A percentile compares a stretch with the other conserved stretches of the same genome.
These are phyloP conservation scores for Periophthalmus magnuspinnatus DNA, from an alignment of 2,797 vertebrate genomes.

Conservation along the genomic window DNA sequence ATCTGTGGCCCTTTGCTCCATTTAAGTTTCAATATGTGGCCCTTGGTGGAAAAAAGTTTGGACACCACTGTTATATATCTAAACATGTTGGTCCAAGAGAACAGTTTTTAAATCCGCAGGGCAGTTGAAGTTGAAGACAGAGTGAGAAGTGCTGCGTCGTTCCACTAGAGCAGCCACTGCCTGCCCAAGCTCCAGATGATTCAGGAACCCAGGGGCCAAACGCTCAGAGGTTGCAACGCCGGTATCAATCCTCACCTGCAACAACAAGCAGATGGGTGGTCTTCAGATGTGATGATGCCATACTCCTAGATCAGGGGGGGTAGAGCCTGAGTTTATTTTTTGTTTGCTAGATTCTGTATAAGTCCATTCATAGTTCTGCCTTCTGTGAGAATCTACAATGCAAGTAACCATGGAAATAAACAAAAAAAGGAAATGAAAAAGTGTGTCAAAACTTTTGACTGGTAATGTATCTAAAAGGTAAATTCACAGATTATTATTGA, in stretches of 20 bases:
- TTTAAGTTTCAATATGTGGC: no score
- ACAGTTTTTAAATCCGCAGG: slow-evolving; percentile 78
- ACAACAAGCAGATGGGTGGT: background rate
- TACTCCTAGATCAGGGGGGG: background rate
- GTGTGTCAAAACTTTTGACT: no score
- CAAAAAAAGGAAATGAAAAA: no score
- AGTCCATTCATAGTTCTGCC: no score
- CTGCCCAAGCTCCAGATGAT: slow-evolving; percentile 78
- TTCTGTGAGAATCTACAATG: no score
- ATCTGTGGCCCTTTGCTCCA: no score
- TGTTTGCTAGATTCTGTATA: no score
- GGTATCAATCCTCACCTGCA: slow-evolving; percentile 82
- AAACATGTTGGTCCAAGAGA: slow-evolving; percentile 66
- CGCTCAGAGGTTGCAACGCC: slow-evolving; percentile 77
- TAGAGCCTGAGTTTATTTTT: background rate
- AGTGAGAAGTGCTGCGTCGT: slow-evolving; percentile 66
- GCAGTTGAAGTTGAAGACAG: slow-evolving; percentile 68
- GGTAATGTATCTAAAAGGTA: no score
- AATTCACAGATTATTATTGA: no score
- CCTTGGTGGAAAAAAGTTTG: no score
- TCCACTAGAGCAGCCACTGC: slow-evolving; percentile 71
- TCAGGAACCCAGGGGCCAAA: slow-evolving; percentile 74
- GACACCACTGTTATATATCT: slow-evolving; percentile 12
- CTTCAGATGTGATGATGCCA: background rate
- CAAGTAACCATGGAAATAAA: no score